Evolutionary conservation across 2,888 invertebrate genomes (phyloP), one percentile per base, ranked within the genome.

Genomic region (Agriopis leucophaearia): DNA sequence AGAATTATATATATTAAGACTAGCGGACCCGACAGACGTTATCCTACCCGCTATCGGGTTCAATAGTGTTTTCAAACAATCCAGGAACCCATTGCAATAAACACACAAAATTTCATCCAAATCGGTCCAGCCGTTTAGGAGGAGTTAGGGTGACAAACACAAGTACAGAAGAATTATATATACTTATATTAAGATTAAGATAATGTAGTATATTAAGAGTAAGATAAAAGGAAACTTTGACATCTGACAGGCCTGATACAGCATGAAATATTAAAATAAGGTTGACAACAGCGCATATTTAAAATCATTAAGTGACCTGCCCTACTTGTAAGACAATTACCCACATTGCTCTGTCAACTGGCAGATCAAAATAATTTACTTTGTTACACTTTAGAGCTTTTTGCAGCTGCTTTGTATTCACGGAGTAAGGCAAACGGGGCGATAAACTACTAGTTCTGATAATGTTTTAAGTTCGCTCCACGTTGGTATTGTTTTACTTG

Each of bases 361-460:
- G 35, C 51, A 50, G 42, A 63, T 63, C 13, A 35, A 42, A 63
- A 58, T 67, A 63, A 63, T 48, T 67, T 58, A 54, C 58, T 59
- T 63, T 57, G 40, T 13, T 52, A 65, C 35, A 59, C 15, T 52
- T 27, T 44, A 52, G 15, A 27, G 52, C 50, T 45, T 45, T 47
- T 66, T 44, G 36, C 44, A 38, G 15, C 47, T 62, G 16, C n/a
- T 66, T 62, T 62, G 52, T 66, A 66, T 66, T 66, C 62, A 62
- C 42, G 18, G 47, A 66, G 47, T 62, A 40, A 66, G 47, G 66
- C 51, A 66, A 66, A 66, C 52, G 15, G 27, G 47, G 27, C 27
- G 47, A 58, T 58, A 62, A 62, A 66, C 38, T 16, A 61, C 38
- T 61, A 45, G 51, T 15, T 44, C n/a, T 18, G 60, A 55, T 38